Evolutionary conservation across 1,140 invertebrate species (phyloP).

Genomic region (Hypothenemus hampei): DNA sequence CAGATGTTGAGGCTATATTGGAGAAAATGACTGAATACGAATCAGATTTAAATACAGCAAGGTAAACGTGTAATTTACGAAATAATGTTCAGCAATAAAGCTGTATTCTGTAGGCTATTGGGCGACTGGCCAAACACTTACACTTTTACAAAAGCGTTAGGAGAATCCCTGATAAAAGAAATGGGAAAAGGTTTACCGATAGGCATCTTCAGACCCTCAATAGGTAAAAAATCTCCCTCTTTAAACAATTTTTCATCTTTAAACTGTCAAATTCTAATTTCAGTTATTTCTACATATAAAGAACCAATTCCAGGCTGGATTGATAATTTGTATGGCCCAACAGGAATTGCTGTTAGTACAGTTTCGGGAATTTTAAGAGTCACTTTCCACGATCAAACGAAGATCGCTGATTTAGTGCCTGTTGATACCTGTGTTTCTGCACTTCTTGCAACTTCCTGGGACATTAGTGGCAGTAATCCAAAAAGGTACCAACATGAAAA

Average conservation of each 20-base stretch:
- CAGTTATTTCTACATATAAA: slow-evolving; percentile 45
- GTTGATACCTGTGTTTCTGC: slow-evolving; percentile 74
- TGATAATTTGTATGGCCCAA: slow-evolving; percentile 88
- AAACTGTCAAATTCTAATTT: slow-evolving; percentile 18
- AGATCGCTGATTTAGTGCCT: slow-evolving; percentile 64
- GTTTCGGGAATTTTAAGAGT: slow-evolving; percentile 71
- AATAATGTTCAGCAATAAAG: too few relatives aligned
- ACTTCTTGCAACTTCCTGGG: slow-evolving; percentile 68
- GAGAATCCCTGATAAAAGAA: slow-evolving; percentile 63
- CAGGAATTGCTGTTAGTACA: slow-evolving; percentile 59
- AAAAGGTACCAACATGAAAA: slow-evolving; percentile 22
- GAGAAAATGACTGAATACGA: slow-evolving; percentile 52
- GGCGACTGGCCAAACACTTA: slow-evolving; percentile 75
- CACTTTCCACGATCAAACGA: slow-evolving; percentile 56
- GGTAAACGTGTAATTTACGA: slow-evolving; percentile 50
- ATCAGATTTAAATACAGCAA: slow-evolving; percentile 50
- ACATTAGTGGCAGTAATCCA: slow-evolving; percentile 45
- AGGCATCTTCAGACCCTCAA: slow-evolving; percentile 60
- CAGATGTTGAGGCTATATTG: slow-evolving; percentile 53
- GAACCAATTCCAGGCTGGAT: slow-evolving; percentile 68
- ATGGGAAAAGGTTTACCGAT: slow-evolving; percentile 58
- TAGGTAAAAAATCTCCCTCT: slow-evolving; percentile 35
- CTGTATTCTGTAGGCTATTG: too few relatives aligned
- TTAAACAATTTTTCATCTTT: not conserved
- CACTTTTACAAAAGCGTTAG: slow-evolving; percentile 75